phyloP scores from a whole-genome alignment of 1,140 invertebrate species.

The Musca domestica region DNA sequence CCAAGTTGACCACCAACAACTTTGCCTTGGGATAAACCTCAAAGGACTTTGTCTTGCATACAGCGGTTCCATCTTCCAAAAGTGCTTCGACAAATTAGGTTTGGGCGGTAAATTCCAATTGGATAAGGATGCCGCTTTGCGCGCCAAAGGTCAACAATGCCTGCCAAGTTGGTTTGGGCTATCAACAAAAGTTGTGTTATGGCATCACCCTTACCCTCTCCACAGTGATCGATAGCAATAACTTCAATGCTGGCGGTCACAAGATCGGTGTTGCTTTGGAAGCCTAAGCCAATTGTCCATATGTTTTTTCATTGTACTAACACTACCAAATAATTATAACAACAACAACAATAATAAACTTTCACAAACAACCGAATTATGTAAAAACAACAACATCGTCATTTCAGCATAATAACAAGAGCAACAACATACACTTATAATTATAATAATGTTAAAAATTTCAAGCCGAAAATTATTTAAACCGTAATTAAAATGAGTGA shows the following conservation, averaged over 20 bases:
- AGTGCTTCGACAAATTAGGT: constrained; percentile 79
- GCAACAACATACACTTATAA: constrained; percentile 15
- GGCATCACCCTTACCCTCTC: constrained; percentile 89
- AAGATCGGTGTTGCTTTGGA: constrained; percentile 91
- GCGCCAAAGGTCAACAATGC: constrained; percentile 94
- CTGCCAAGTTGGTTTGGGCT: constrained; percentile 91
- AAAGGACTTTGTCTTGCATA: constrained; percentile 89
- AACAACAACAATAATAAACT: constrained; percentile 2
- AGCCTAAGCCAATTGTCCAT: constrained; percentile 63
- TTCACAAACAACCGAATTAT: not conserved
- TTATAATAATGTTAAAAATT: constrained; percentile 8
- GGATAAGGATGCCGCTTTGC: constrained; percentile 77
- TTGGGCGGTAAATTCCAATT: constrained; percentile 87
- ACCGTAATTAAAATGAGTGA: too few species aligned
- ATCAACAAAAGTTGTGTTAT: constrained; percentile 88
- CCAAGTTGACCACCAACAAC: constrained; percentile 89
- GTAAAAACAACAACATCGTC: constrained; percentile 14
- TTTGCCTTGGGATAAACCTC: constrained; percentile 89
- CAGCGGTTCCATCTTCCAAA: constrained; percentile 90
- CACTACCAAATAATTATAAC: constrained; percentile 14
- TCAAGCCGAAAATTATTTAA: constrained; percentile 1
- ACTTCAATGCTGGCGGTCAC: constrained; percentile 96
- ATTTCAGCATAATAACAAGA: constrained; percentile 11
- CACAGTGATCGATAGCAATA: constrained; percentile 91
- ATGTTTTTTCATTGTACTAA: constrained; percentile 10